These are phyloP conservation scores for Micromussa lordhowensis DNA, from an alignment of 92 coral and sea anemone species.

Conservation along the genomic window DNA sequence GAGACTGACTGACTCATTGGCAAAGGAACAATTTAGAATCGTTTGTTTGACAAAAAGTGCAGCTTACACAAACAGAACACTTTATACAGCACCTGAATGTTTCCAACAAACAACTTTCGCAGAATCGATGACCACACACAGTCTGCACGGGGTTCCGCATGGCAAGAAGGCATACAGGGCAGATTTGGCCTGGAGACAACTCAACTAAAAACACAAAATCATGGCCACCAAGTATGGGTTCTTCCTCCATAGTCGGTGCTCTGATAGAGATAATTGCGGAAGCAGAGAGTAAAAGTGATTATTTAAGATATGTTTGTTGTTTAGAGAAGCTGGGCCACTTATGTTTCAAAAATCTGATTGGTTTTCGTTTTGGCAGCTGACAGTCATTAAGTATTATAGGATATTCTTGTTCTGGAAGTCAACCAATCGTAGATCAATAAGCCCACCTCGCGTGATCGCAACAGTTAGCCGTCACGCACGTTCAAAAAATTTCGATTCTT, in stretches of 20 bases:
- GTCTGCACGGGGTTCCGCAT: slow-evolving; percentile 75
- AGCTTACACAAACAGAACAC: neutral
- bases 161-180: slow-evolving; percentile 63
- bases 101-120: slow-evolving; percentile 58
- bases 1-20: too few relatives aligned
- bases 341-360: neutral
- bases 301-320: too few relatives aligned
- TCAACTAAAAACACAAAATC: slow-evolving; percentile 43
- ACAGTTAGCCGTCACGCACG: neutral
- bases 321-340: neutral
- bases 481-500: neutral
- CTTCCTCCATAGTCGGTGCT: neutral
- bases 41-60: neutral
- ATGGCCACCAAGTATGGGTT: slow-evolving; percentile 39
- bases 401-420: neutral
- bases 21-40: neutral
- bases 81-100: slow-evolving; percentile 51
- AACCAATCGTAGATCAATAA: neutral
- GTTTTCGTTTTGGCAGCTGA: neutral
- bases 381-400: neutral
- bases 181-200: slow-evolving; percentile 56
- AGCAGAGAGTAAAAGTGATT: slow-evolving; percentile 27
- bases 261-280: neutral
- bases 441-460: neutral
- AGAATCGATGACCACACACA: slow-evolving; percentile 81